These are phyloP conservation scores for Polypedilum pembai DNA, from an alignment of 1,140 invertebrate species.

Conservation along the genomic window DNA sequence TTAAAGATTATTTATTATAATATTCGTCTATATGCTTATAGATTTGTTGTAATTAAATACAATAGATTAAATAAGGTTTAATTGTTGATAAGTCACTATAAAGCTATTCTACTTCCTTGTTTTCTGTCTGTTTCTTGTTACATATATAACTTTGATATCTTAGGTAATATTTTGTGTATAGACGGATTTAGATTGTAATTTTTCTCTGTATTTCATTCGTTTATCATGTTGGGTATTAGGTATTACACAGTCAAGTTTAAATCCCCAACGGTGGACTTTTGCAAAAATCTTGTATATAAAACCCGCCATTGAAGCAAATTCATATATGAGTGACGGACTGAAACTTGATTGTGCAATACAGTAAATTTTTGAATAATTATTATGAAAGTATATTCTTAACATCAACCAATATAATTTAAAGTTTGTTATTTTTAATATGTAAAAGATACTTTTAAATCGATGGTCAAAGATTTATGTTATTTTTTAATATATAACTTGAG, in stretches of 20 bases:
- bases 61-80: no score
- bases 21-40: no score
- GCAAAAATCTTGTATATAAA: no score
- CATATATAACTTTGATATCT: background rate
- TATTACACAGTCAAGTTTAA: no score
- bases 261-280: no score
- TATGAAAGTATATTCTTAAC: background rate
- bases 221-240: no score
- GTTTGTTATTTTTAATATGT: background rate
- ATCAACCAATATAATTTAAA: background rate
- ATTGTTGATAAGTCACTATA: conserved; percentile 16
- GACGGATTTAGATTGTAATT: background rate
- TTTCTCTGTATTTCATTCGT: background rate
- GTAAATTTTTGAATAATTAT: no score
- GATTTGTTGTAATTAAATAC: no score
- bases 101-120: background rate
- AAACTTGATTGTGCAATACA: no score
- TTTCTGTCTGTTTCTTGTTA: background rate
- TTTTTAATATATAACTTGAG: background rate
- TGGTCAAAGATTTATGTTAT: background rate
- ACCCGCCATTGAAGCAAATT: no score
- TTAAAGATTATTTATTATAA: no score
- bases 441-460: background rate
- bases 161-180: background rate
- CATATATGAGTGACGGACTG: no score